A percentile compares a stretch with the other conserved stretches of the same genome.
Conservation (phyloP, 2,888 invertebrate species). For the Heliconius ethilla region DNA sequence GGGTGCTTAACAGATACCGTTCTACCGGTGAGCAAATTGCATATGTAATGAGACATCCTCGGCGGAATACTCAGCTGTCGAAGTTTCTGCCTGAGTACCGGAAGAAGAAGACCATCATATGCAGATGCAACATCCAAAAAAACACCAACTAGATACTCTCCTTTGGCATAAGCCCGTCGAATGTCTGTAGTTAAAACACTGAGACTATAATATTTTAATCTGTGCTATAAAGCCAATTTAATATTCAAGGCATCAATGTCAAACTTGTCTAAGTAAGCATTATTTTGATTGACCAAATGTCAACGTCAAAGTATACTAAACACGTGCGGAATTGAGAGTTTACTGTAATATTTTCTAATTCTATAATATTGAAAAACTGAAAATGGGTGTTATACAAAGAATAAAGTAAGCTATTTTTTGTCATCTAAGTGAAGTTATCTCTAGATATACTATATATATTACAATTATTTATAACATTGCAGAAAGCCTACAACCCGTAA, state of each 20-base stretch:
- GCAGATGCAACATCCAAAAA: too few species aligned
- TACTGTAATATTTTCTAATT: background rate
- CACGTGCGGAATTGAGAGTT: background rate
- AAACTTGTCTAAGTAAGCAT: background rate
- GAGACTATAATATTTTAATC: too few species aligned
- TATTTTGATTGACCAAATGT: background rate
- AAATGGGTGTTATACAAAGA: slow-evolving; percentile 49
- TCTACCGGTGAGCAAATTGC: too few species aligned
- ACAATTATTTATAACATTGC: slow-evolving; percentile 49
- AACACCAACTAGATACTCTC: too few species aligned
- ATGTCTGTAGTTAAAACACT: too few species aligned
- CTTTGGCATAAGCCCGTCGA: too few species aligned
- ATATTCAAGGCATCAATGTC: background rate
- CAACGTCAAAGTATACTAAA: background rate
- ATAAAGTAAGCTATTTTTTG: slow-evolving; percentile 43
- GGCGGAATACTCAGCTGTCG: too few species aligned
- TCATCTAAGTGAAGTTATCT: background rate
- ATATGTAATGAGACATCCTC: too few species aligned
- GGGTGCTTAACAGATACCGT: too few species aligned
- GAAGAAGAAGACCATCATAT: too few species aligned
- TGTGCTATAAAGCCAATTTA: background rate
- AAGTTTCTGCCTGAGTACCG: too few species aligned
- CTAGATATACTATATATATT: background rate
- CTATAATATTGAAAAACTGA: background rate
- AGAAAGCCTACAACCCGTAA: slow-evolving; percentile 95